Evolutionary conservation across 2,888 invertebrate species (phyloP).

Genomic region (Sesamia inferens): DNA sequence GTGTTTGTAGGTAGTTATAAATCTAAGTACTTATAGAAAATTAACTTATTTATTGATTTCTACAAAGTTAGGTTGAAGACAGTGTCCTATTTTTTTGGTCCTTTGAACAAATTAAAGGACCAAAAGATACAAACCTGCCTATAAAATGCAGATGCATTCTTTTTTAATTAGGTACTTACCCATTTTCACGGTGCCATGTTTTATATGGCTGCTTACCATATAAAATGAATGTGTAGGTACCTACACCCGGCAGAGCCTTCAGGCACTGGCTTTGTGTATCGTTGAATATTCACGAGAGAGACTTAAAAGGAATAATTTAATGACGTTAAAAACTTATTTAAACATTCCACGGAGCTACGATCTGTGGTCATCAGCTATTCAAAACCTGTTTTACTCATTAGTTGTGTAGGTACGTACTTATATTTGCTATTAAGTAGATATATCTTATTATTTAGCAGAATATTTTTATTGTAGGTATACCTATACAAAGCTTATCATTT

Average conservation of each 20-base stretch:
- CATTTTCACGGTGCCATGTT: constrained; percentile 19
- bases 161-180: neutral
- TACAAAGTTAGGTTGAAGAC: neutral
- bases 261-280: constrained; percentile 66
- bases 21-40: too few species aligned
- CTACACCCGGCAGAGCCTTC: constrained; percentile 59
- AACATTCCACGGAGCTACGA: constrained; percentile 79
- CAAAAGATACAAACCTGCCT: neutral
- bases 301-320: constrained; percentile 85
- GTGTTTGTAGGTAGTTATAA: too few species aligned
- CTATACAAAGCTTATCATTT: too few species aligned
- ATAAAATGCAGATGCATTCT: neutral
- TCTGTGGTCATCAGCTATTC: constrained; percentile 82
- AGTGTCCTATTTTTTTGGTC: neutral
- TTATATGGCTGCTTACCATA: constrained; percentile 60
- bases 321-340: constrained; percentile 85
- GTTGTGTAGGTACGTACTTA: constrained; percentile 62
- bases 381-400: constrained; percentile 83
- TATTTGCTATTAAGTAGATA: constrained; percentile 40
- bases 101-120: neutral
- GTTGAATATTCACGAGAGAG: constrained; percentile 84
- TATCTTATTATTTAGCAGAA: constrained; percentile 29
- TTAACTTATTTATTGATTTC: neutral
- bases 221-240: constrained; percentile 60
- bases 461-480: constrained; percentile 1